Percentiles rank a stretch among this genome's conserved stretches.
These are phyloP conservation scores for Sarcophaga variegata DNA, from an alignment of 2,888 invertebrate species.

Conservation along the genomic window DNA sequence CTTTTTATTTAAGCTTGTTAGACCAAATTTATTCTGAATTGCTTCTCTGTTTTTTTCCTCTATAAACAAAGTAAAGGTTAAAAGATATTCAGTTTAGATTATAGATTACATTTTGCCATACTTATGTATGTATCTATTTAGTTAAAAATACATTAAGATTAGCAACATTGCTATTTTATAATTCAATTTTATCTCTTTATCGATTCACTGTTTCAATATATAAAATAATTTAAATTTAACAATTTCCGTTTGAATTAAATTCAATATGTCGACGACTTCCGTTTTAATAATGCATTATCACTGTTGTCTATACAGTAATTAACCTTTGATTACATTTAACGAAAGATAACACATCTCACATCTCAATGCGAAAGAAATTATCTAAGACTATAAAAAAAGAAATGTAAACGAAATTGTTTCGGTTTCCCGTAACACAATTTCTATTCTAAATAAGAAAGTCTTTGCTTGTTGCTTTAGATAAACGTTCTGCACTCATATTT, in stretches of 20 bases:
- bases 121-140: too few relatives aligned
- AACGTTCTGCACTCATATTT: conserved; percentile 16
- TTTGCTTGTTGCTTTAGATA: conserved; percentile 17
- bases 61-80: too few relatives aligned
- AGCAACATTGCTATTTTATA: not conserved
- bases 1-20: too few relatives aligned
- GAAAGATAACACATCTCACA: conserved; percentile 58
- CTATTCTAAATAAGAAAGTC: conserved; percentile 30
- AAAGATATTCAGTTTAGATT: too few relatives aligned
- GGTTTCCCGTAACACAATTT: conserved; percentile 22
- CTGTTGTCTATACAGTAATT: conserved; percentile 36
- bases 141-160: too few relatives aligned
- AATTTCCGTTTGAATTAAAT: conserved; percentile 50
- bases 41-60: too few relatives aligned
- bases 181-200: not conserved
- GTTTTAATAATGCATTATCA: conserved; percentile 2
- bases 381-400: conserved; percentile 35
- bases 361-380: conserved; percentile 64
- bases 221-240: not conserved
- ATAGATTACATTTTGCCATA: too few relatives aligned
- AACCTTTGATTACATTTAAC: conserved; percentile 43
- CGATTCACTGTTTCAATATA: not conserved
- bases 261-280: conserved; percentile 39
- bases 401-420: conserved; percentile 32
- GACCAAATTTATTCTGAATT: too few relatives aligned